These are phyloP conservation scores for Emys orbicularis DNA, from an alignment of 2,797 vertebrate genomes.

Conservation along the genomic window DNA sequence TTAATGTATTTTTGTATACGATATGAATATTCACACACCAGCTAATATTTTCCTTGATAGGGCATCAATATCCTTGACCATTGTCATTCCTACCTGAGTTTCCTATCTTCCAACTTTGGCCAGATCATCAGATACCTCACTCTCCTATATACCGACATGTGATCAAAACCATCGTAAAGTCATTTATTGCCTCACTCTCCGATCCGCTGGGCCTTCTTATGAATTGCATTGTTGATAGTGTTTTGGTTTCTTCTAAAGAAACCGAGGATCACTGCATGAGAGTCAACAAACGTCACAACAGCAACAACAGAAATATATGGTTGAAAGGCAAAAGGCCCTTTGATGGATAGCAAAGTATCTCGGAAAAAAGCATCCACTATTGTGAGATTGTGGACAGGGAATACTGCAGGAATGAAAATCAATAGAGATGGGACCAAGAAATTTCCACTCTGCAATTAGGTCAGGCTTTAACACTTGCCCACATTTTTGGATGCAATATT, in stretches of 20 bases:
- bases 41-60: background rate
- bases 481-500: background rate
- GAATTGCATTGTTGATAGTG: background rate
- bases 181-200: background rate
- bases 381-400: background rate
- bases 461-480: background rate
- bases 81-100: no score
- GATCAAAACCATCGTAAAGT: background rate
- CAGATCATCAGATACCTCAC: background rate
- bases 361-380: background rate
- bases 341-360: background rate
- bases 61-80: background rate
- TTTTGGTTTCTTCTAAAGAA: background rate
- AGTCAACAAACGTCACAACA: background rate
- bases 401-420: background rate
- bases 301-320: background rate
- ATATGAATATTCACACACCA: background rate
- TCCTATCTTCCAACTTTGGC: background rate
- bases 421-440: background rate
- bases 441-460: background rate
- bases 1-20: background rate
- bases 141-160: background rate
- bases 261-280: background rate
- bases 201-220: background rate
- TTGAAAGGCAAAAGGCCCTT: background rate